Conservation (phyloP, 2,888 invertebrate species). For the Cantharis rufa region DNA sequence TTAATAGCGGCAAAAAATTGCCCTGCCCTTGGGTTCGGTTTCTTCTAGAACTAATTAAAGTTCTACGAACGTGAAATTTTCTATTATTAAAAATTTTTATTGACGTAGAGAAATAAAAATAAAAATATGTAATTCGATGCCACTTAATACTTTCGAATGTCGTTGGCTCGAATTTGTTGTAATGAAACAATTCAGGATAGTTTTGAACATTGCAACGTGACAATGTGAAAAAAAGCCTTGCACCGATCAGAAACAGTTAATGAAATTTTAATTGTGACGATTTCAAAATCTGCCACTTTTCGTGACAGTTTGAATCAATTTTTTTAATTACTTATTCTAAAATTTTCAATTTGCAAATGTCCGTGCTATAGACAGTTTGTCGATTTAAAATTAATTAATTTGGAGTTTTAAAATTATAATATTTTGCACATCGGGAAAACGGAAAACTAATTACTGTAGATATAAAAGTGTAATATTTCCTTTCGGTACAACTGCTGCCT, state of each 20-base stretch:
- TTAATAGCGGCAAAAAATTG: no score
- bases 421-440: not conserved
- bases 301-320: not conserved
- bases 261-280: not conserved
- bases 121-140: no score
- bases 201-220: not conserved
- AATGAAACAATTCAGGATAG: not conserved
- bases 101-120: no score
- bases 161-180: no score
- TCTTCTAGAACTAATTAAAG: no score
- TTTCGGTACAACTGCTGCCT: not conserved
- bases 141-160: no score
- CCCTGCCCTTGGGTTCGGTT: no score
- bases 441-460: not conserved
- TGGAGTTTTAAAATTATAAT: not conserved
- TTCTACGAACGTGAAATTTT: no score
- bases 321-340: not conserved
- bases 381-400: not conserved
- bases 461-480: not conserved
- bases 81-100: no score
- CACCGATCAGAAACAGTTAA: not conserved
- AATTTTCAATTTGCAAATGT: not conserved
- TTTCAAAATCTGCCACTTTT: not conserved
- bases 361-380: not conserved
- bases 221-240: not conserved